These are phyloP conservation scores for Promerops cafer DNA, from an alignment of 2,113 vertebrate genomes.

Conservation along the genomic window DNA sequence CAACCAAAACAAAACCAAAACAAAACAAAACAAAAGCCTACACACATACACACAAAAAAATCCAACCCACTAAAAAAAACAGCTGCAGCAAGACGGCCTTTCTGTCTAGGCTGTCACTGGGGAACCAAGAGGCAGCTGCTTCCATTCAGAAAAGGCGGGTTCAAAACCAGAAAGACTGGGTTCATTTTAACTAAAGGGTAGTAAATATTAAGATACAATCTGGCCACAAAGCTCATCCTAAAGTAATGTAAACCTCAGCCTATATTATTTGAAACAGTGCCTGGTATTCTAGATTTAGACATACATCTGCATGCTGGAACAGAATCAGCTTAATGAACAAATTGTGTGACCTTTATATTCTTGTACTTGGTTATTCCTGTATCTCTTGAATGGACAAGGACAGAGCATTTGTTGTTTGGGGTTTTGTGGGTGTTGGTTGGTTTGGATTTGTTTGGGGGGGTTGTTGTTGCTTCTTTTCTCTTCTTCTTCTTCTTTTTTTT, in stretches of 20 bases:
- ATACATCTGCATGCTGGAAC: background rate
- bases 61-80: background rate
- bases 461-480: background rate
- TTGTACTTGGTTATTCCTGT: background rate
- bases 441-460: background rate
- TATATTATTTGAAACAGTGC: background rate
- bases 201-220: background rate
- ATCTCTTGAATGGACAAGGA: background rate
- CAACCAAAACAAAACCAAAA: background rate
- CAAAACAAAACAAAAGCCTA: background rate
- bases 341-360: too few relatives aligned
- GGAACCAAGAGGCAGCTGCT: background rate
- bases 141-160: background rate
- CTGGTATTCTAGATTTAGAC: background rate
- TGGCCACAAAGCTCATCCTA: background rate
- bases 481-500: background rate
- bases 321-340: background rate
- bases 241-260: background rate
- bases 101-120: background rate
- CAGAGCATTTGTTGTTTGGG: background rate
- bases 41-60: too few relatives aligned
- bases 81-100: background rate
- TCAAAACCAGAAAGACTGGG: constrained; percentile 12
- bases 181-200: background rate
- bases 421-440: background rate